Percentiles rank a stretch among this genome's conserved stretches.
phyloP scores from a whole-genome alignment of 1,140 invertebrate species.

The Listronotus oregonensis region DNA sequence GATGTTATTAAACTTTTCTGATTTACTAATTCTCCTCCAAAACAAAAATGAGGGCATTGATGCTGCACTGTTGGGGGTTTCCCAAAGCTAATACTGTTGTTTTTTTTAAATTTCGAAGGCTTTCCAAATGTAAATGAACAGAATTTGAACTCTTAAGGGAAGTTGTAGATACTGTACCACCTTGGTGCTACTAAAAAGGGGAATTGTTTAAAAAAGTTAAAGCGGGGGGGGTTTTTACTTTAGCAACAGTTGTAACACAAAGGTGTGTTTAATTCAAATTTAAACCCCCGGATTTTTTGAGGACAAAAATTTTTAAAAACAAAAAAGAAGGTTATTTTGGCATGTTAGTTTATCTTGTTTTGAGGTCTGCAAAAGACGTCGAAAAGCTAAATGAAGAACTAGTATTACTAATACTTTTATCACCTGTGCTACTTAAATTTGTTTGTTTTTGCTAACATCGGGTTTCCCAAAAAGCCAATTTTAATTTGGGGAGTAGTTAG shows the following conservation, averaged over 20 bases:
- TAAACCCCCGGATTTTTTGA: slow-evolving; percentile 30
- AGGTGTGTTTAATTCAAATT: slow-evolving; percentile 34
- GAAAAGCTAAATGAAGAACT: background rate
- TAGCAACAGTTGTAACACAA: background rate
- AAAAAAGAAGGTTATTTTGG: background rate
- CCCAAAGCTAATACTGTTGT: slow-evolving; percentile 13
- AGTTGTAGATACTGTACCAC: background rate
- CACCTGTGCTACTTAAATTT: background rate
- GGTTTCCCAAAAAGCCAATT: slow-evolving; percentile 3
- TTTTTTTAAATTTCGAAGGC: slow-evolving; percentile 4
- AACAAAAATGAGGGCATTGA: background rate
- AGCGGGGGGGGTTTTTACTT: background rate
- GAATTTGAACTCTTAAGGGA: slow-evolving; percentile 2
- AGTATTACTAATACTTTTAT: slow-evolving; percentile 4
- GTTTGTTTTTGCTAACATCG: background rate
- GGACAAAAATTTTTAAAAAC: background rate
- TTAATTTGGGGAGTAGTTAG: slow-evolving; percentile 11
- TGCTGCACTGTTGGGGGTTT: background rate
- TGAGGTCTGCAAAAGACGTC: background rate
- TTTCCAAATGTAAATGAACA: slow-evolving; percentile 14
- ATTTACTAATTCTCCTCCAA: background rate
- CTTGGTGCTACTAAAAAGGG: background rate
- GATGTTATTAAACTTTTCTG: background rate
- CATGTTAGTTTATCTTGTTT: background rate
- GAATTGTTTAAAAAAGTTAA: background rate